Conservation (phyloP, 2,113 vertebrate genomes). For the Nettapus auritus region DNA sequence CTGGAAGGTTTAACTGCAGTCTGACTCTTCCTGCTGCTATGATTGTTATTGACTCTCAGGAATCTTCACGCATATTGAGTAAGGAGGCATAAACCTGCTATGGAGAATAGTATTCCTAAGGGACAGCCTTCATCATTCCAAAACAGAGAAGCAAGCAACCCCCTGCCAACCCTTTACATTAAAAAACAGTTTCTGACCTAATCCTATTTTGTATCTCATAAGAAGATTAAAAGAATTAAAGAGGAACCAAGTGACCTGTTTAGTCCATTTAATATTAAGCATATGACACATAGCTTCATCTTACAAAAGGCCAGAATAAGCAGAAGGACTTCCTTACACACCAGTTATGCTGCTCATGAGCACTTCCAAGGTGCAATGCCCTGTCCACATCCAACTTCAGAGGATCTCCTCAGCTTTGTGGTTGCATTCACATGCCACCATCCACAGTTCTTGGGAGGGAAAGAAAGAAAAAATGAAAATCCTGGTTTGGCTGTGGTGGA, state of each 20-base stretch:
- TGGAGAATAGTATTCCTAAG: rapidly evolving
- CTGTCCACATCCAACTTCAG: not conserved
- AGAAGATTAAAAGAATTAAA: constrained; percentile 54
- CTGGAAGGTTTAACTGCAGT: not conserved
- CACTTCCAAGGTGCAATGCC: not conserved
- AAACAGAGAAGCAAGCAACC: rapidly evolving
- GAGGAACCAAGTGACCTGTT: constrained; percentile 4
- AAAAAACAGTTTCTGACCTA: constrained; percentile 22
- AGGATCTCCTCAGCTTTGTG: not conserved
- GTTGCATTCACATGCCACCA: not conserved
- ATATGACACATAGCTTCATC: not conserved
- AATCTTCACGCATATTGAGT: not conserved
- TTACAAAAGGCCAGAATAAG: not conserved
- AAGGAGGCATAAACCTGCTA: not conserved
- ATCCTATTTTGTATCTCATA: constrained; percentile 38
- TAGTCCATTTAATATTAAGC: not conserved
- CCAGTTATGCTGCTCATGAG: not conserved
- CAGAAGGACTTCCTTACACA: not conserved
- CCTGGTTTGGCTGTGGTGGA: not conserved
- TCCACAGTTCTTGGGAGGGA: not conserved
- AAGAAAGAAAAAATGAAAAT: not conserved
- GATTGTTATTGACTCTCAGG: not conserved
- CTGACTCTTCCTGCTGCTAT: constrained; percentile 15
- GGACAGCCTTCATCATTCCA: not conserved
- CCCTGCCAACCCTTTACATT: not conserved